A percentile compares a stretch with the other conserved stretches of the same genome.
Conservation (phyloP, 2,113 vertebrate species). For the Rhodinocichla rosea region DNA sequence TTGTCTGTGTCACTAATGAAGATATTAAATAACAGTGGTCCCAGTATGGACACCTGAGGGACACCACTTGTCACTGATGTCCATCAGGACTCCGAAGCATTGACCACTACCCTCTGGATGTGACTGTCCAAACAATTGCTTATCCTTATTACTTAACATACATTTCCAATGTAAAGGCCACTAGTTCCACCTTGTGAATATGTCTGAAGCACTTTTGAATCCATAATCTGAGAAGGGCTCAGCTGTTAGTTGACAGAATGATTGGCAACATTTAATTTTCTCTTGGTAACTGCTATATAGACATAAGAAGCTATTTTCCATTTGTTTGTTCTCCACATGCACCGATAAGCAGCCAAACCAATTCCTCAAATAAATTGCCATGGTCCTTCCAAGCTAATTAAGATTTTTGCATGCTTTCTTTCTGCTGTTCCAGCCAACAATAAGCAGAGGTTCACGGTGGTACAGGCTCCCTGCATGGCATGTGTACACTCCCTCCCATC, state of each 20-base stretch:
- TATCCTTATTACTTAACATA: neutral
- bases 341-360: neutral
- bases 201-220: neutral
- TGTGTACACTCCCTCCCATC: neutral
- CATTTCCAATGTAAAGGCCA: neutral
- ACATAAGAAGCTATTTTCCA: neutral
- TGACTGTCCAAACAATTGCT: neutral
- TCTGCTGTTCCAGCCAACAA: neutral
- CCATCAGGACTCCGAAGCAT: neutral
- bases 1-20: neutral
- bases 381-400: neutral
- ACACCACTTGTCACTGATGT: neutral
- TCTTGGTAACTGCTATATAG: neutral
- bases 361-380: neutral
- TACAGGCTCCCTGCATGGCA: accelerated
- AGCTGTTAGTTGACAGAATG: neutral
- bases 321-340: neutral
- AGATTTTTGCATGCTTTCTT: neutral
- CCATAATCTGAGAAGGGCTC: neutral
- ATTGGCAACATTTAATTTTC: neutral
- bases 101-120: neutral
- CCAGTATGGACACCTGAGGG: neutral
- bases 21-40: neutral
- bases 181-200: neutral
- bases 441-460: neutral